A percentile compares a stretch with the other conserved stretches of the same genome.
phyloP scores from a whole-genome alignment of 2,888 invertebrate species.

The Bhutanitis thaidina region DNA sequence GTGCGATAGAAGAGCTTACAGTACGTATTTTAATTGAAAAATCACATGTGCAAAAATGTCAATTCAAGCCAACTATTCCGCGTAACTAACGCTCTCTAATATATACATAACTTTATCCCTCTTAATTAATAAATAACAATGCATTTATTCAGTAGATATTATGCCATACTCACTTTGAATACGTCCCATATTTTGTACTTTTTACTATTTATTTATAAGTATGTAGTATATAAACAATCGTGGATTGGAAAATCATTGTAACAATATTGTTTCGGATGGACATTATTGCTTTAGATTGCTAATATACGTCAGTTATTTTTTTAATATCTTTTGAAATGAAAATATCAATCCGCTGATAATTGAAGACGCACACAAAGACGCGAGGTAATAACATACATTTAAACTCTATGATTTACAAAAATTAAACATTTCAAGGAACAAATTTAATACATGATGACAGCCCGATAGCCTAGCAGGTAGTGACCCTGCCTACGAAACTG shows the following conservation, averaged over 20 bases:
- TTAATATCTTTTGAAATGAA: too few relatives aligned
- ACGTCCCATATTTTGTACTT: constrained; percentile 3
- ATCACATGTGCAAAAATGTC: not conserved
- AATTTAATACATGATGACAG: too few relatives aligned
- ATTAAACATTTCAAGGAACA: too few relatives aligned
- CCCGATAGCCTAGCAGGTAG: too few relatives aligned
- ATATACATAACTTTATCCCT: not conserved
- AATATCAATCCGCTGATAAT: too few relatives aligned
- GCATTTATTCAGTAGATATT: not conserved
- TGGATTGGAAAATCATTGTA: not conserved
- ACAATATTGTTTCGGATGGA: constrained; percentile 9
- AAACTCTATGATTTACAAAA: not conserved
- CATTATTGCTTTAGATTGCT: constrained; percentile 5
- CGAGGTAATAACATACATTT: not conserved
- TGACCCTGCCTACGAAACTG: too few relatives aligned
- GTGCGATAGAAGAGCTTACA: too few relatives aligned
- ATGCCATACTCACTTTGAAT: not conserved
- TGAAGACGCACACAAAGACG: too few relatives aligned
- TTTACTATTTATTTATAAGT: constrained; percentile 3
- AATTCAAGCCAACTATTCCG: constrained; percentile 3
- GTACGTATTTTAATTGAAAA: not conserved
- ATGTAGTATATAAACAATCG: too few relatives aligned
- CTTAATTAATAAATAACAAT: constrained; percentile 16
- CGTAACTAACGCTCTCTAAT: not conserved
- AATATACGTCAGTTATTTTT: too few relatives aligned